Percentiles rank a stretch among this genome's conserved stretches.
phyloP scores from a whole-genome alignment of 2,888 invertebrate genomes.

The Plagiodera versicolora region DNA sequence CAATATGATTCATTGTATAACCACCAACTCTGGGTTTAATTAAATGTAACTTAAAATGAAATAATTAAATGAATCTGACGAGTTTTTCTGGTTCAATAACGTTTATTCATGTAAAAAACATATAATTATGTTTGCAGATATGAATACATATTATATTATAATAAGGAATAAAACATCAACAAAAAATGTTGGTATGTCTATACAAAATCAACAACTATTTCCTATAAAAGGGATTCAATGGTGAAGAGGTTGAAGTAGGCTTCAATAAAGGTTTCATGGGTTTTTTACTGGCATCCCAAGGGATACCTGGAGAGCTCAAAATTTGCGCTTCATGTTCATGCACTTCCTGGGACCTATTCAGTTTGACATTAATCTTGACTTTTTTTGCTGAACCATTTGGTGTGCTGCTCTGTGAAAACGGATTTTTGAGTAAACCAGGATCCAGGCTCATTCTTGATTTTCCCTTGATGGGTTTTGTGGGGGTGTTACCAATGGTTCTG shows the following conservation, averaged over 20 bases:
- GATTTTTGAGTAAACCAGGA: conserved; percentile 34
- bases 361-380: conserved; percentile 72
- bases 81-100: no score
- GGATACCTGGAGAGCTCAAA: conserved; percentile 71
- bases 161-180: no score
- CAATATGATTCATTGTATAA: no score
- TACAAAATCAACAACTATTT: conserved; percentile 10
- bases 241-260: conserved; percentile 63
- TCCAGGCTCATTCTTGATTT: conserved; percentile 35
- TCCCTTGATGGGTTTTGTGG: conserved; percentile 27
- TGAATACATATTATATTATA: no score
- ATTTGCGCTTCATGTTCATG: conserved; percentile 74
- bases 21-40: no score
- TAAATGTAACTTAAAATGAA: no score
- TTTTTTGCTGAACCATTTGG: conserved; percentile 58
- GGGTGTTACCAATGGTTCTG: conserved; percentile 15
- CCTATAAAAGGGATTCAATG: conserved; percentile 76
- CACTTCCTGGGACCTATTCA: conserved; percentile 71
- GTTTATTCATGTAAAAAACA: no score
- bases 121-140: no score
- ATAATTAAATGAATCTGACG: no score
- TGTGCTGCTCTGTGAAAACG: conserved; percentile 21
- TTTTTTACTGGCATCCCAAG: conserved; percentile 70
- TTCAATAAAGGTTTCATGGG: conserved; percentile 77
- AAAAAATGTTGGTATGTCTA: no score